phyloP scores from a whole-genome alignment of 2,888 invertebrate genomes.

The Aporophyla nigra region DNA sequence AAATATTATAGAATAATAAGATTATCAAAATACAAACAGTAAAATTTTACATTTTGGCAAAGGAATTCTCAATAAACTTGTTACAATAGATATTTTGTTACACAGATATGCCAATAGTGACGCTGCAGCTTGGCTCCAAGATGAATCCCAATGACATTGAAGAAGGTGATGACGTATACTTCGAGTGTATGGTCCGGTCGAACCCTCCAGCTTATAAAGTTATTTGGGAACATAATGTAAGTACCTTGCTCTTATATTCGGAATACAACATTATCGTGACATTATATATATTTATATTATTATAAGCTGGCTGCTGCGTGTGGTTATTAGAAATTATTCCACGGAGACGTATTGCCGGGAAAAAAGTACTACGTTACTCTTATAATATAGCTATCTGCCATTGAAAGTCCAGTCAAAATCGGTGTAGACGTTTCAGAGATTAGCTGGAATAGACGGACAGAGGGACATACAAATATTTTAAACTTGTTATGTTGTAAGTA shows the following conservation, averaged over 20 bases:
- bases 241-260: constrained; percentile 64
- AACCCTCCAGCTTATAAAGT: constrained; percentile 90
- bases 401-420: too few relatives aligned
- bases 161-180: constrained; percentile 89
- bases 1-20: not conserved
- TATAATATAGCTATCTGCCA: not conserved
- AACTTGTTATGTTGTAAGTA: too few relatives aligned
- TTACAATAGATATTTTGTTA: constrained; percentile 24
- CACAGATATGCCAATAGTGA: constrained; percentile 86
- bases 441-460: too few relatives aligned
- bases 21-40: not conserved
- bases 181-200: constrained; percentile 86
- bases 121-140: constrained; percentile 84
- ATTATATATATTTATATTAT: not conserved
- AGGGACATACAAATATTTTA: too few relatives aligned
- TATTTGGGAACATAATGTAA: constrained; percentile 90
- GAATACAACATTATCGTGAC: not conserved
- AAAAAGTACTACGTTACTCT: not conserved
- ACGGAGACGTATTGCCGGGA: too few relatives aligned
- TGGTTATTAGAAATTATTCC: too few relatives aligned
- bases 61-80: not conserved
- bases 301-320: too few relatives aligned
- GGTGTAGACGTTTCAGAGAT: too few relatives aligned
- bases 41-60: not conserved
- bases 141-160: constrained; percentile 88